A percentile compares a stretch with the other conserved stretches of the same genome.
Evolutionary conservation across 2,888 invertebrate genomes (phyloP).

Genomic region (Cetonia aurata): DNA sequence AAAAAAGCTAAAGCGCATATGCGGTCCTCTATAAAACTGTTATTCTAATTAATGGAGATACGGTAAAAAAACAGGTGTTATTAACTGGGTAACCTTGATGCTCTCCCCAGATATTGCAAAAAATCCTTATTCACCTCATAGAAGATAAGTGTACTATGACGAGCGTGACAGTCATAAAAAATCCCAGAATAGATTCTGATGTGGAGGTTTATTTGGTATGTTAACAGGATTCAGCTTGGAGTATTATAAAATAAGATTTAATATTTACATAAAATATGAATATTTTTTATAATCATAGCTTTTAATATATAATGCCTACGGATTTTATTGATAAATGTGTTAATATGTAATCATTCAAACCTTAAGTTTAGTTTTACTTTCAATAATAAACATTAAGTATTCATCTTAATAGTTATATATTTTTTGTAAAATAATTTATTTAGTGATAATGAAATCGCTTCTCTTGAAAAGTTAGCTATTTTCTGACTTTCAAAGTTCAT

Average conservation of each 20-base stretch:
- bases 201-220: constrained; percentile 24
- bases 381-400: no score
- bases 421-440: no score
- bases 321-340: no score
- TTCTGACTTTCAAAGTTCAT: no score
- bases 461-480: no score
- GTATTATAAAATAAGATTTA: neutral
- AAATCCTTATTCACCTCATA: constrained; percentile 34
- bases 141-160: constrained; percentile 36
- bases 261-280: no score
- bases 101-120: constrained; percentile 29
- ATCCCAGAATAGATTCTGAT: constrained; percentile 34
- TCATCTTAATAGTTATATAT: no score
- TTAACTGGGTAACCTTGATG: constrained; percentile 40
- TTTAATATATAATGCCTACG: no score
- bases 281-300: no score
- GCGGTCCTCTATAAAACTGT: constrained; percentile 24
- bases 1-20: neutral
- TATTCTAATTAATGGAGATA: constrained; percentile 15
- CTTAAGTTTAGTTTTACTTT: no score
- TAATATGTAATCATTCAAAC: no score
- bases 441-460: no score
- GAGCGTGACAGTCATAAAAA: constrained; percentile 31
- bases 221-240: neutral
- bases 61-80: constrained; percentile 34